Conservation (phyloP, 1,140 invertebrate genomes). For the Tetranychus urticae region DNA sequence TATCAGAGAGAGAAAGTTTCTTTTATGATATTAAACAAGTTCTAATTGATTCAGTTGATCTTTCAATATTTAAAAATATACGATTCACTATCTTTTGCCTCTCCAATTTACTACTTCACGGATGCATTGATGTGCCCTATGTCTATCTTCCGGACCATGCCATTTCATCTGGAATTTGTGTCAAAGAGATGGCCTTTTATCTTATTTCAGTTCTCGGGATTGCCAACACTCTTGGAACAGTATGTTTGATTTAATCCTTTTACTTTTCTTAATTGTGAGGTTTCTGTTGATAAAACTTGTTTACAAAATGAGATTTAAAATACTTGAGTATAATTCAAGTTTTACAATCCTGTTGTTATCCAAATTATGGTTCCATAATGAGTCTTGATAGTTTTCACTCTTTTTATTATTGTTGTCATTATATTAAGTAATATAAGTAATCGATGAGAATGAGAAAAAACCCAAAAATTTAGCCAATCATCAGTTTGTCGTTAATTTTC, state of each 20-base stretch:
- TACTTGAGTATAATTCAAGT: too few relatives aligned
- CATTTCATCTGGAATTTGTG: constrained; percentile 35
- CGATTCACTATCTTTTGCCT: constrained; percentile 51
- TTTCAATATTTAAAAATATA: constrained; percentile 45
- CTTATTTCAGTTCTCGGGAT: constrained; percentile 65
- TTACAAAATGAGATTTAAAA: too few relatives aligned
- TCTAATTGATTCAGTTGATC: constrained; percentile 45
- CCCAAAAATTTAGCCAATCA: too few relatives aligned
- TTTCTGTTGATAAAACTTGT: too few relatives aligned
- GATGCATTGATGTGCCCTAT: constrained; percentile 63
- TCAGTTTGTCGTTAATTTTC: too few relatives aligned
- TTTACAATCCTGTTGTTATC: too few relatives aligned
- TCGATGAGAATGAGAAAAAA: too few relatives aligned
- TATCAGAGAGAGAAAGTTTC: constrained; percentile 17
- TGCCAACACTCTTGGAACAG: constrained; percentile 59
- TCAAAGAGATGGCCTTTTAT: constrained; percentile 42
- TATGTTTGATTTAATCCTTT: constrained; percentile 21
- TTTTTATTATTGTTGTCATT: too few relatives aligned
- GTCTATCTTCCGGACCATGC: constrained; percentile 57
- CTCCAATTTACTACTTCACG: constrained; percentile 61
- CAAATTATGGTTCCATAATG: too few relatives aligned
- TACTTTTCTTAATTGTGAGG: not conserved
- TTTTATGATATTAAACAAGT: constrained; percentile 40
- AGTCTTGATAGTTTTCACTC: too few relatives aligned
- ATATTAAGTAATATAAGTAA: too few relatives aligned